These are phyloP conservation scores for Campylomormyrus tamandua DNA, from an alignment of 2,113 vertebrate genomes.

Conservation along the genomic window DNA sequence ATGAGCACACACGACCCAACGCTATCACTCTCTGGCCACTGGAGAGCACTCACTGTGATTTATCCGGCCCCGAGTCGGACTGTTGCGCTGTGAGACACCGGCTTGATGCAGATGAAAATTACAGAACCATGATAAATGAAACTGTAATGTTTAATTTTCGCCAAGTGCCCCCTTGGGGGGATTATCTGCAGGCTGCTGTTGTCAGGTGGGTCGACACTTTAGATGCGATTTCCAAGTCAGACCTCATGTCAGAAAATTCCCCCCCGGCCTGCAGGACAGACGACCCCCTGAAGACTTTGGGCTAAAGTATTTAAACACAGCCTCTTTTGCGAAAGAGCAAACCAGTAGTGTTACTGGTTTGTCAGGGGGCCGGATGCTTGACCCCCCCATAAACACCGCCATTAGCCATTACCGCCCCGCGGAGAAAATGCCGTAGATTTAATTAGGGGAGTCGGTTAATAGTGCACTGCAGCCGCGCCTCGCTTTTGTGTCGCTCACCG, in stretches of 20 bases:
- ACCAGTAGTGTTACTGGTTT: neutral
- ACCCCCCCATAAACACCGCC: conserved; percentile 33
- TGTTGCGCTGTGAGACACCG: neutral
- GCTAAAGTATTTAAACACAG: neutral
- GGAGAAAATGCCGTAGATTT: conserved; percentile 38
- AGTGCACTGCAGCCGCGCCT: neutral
- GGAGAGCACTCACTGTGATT: neutral
- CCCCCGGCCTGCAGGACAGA: neutral
- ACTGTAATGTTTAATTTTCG: neutral
- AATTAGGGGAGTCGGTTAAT: conserved; percentile 21
- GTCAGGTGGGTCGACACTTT: neutral
- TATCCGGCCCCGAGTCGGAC: neutral
- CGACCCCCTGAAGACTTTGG: neutral
- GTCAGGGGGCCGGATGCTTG: conserved; percentile 22
- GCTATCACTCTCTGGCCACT: neutral
- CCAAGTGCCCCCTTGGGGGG: neutral
- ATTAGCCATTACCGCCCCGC: conserved; percentile 29
- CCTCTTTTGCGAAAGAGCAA: neutral
- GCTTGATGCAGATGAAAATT: neutral
- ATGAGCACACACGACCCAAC: neutral
- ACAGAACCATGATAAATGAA: neutral
- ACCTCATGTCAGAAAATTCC: neutral
- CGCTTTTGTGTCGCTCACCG: conserved; percentile 20
- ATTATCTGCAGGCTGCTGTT: neutral
- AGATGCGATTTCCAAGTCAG: neutral